These are phyloP conservation scores for Hippoglossus stenolepis DNA, from an alignment of 2,113 vertebrate species.

Conservation along the genomic window DNA sequence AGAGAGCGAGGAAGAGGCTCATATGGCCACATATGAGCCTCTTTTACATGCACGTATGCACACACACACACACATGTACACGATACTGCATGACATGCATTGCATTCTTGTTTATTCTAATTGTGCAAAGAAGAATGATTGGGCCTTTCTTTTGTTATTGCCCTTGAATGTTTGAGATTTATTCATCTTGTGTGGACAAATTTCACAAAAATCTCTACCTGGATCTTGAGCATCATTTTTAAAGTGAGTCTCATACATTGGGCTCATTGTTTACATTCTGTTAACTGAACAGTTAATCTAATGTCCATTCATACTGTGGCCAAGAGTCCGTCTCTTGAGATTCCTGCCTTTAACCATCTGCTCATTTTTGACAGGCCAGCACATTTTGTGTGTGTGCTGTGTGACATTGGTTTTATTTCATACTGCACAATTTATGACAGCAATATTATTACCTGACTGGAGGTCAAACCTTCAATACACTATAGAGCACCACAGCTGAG, in stretches of 20 bases:
- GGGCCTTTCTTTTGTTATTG: background rate
- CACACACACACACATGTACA: background rate
- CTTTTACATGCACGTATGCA: too few relatives aligned
- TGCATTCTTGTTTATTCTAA: constrained; percentile 1
- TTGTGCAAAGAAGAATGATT: too few relatives aligned
- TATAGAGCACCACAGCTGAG: background rate
- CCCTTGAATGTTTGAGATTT: background rate
- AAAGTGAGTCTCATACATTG: too few relatives aligned
- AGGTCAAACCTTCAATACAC: constrained; percentile 4
- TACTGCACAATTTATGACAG: constrained; percentile 16
- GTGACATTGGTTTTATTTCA: constrained; percentile 25
- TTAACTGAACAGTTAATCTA: too few relatives aligned
- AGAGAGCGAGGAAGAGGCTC: too few relatives aligned
- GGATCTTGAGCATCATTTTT: constrained; percentile 8
- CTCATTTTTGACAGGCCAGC: constrained; percentile 5
- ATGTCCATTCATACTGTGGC: too few relatives aligned
- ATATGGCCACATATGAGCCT: too few relatives aligned
- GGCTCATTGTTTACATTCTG: too few relatives aligned
- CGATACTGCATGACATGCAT: constrained; percentile 10
- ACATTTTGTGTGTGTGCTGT: background rate
- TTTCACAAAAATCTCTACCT: constrained; percentile 23
- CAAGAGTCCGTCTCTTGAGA: too few relatives aligned
- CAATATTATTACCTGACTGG: constrained; percentile 17
- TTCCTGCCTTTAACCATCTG: constrained; percentile 28
- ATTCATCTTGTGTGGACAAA: constrained; percentile 15